A percentile compares a stretch with the other conserved stretches of the same genome.
Conservation (phyloP, 2,113 vertebrate species). For the Vimba vimba region DNA sequence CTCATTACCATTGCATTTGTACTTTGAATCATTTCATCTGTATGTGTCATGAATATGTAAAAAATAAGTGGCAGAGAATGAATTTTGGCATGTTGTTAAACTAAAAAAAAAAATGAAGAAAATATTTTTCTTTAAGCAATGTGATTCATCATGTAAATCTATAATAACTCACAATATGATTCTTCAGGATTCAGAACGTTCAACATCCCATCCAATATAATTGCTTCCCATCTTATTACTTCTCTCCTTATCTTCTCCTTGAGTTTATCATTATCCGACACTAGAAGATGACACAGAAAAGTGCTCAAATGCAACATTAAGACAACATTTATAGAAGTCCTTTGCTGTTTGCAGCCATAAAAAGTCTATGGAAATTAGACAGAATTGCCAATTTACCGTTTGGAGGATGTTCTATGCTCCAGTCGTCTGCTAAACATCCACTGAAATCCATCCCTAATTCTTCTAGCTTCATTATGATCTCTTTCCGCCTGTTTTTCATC, state of each 20-base stretch:
- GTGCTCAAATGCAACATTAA: background rate
- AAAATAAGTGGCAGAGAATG: no score
- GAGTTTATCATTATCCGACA: background rate
- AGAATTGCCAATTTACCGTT: background rate
- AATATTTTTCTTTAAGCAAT: no score
- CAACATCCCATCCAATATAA: background rate
- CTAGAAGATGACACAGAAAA: background rate
- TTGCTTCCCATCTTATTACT: background rate
- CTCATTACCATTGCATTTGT: background rate
- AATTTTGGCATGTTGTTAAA: no score
- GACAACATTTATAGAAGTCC: background rate
- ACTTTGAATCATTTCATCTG: background rate
- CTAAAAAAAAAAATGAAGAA: no score
- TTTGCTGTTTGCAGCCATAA: background rate
- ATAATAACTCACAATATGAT: background rate
- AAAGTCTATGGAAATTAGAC: no score
- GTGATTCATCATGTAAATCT: no score
- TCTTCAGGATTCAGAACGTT: background rate
- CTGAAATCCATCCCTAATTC: background rate
- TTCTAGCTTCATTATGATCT: background rate
- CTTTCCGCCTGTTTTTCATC: background rate
- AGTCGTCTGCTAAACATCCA: background rate
- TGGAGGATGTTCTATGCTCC: no score
- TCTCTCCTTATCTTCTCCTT: background rate
- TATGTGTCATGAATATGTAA: no score